Percentiles rank a stretch among this genome's conserved stretches.
These are phyloP conservation scores for Amiota mariae DNA, from an alignment of 2,888 invertebrate species.

Conservation along the genomic window DNA sequence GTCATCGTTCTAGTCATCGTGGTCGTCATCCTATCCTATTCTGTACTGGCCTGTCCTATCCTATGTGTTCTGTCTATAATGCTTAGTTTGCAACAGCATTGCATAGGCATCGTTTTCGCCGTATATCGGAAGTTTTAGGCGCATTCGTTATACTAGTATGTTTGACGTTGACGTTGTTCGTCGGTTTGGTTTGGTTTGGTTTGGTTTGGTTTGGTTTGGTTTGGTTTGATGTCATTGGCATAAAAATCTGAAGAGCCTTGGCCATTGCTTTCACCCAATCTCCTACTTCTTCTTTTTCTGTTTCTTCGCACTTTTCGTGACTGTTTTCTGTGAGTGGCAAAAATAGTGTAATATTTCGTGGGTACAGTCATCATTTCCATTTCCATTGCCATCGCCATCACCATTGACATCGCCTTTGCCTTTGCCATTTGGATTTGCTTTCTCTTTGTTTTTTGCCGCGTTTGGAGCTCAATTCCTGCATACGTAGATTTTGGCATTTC, in stretches of 20 bases:
- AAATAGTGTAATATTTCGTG: slow-evolving; percentile 36
- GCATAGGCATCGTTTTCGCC: neutral
- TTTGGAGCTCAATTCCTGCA: neutral
- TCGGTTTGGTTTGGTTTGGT: slow-evolving; percentile 22
- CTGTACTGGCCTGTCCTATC: too few relatives aligned
- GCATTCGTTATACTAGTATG: neutral
- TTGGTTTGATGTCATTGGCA: slow-evolving; percentile 39
- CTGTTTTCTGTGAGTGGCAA: slow-evolving; percentile 20
- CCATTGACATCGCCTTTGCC: too few relatives aligned
- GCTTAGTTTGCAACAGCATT: slow-evolving; percentile 4
- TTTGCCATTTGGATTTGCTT: too few relatives aligned
- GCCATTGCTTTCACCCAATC: slow-evolving; percentile 3
- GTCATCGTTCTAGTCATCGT: too few relatives aligned
- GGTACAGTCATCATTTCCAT: neutral
- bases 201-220: slow-evolving; percentile 24
- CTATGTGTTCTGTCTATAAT: neutral
- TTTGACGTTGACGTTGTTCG: neutral
- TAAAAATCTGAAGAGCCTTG: slow-evolving; percentile 38
- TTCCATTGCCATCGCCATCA: too few relatives aligned
- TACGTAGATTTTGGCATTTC: slow-evolving; percentile 9
- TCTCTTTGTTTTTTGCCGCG: slow-evolving; percentile 1
- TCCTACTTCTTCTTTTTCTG: neutral
- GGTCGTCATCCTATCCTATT: too few relatives aligned
- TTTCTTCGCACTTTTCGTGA: slow-evolving; percentile 4
- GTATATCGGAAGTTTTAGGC: neutral